A percentile compares a stretch with the other conserved stretches of the same genome.
Evolutionary conservation across 2,888 invertebrate genomes (phyloP).

Genomic region (Tethea ocularis): DNA sequence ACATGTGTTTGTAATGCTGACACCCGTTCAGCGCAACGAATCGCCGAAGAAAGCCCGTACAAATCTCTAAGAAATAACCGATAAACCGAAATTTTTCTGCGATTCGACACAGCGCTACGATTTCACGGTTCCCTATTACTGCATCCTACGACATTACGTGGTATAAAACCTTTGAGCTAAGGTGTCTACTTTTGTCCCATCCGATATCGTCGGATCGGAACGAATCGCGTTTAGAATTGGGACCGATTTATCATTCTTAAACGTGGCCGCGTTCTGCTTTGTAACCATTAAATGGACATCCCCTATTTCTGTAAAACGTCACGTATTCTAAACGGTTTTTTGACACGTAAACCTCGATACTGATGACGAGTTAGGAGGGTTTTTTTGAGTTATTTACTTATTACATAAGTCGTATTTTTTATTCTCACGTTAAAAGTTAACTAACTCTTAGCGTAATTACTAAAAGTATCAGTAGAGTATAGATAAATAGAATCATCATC

Average conservation of each 20-base stretch:
- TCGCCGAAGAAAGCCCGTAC: conserved; percentile 82
- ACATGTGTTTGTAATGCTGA: conserved; percentile 81
- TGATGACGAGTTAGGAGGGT: not conserved
- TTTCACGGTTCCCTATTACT: conserved; percentile 78
- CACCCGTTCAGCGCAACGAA: conserved; percentile 80
- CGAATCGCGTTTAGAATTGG: conserved; percentile 73
- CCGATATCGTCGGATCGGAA: conserved; percentile 67
- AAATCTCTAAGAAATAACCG: conserved; percentile 84
- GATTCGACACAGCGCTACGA: conserved; percentile 75
- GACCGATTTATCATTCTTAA: conserved; percentile 81
- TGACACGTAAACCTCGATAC: conserved; percentile 49
- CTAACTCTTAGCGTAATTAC: no score
- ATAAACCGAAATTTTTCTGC: conserved; percentile 84
- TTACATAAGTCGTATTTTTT: no score
- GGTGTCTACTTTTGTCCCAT: conserved; percentile 70
- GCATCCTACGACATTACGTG: conserved; percentile 48
- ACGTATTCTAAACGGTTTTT: conserved; percentile 64
- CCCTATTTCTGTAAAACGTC: conserved; percentile 66
- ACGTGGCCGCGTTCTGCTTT: conserved; percentile 60
- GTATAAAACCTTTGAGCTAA: conserved; percentile 32
- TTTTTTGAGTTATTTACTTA: no score
- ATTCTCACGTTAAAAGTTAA: no score
- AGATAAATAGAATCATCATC: no score
- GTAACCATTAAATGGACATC: conserved; percentile 74
- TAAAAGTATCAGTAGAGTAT: no score